Base-by-base conservation (phyloP, 2,888 invertebrate species). In the Caenorhabditis uteleia region DNA sequence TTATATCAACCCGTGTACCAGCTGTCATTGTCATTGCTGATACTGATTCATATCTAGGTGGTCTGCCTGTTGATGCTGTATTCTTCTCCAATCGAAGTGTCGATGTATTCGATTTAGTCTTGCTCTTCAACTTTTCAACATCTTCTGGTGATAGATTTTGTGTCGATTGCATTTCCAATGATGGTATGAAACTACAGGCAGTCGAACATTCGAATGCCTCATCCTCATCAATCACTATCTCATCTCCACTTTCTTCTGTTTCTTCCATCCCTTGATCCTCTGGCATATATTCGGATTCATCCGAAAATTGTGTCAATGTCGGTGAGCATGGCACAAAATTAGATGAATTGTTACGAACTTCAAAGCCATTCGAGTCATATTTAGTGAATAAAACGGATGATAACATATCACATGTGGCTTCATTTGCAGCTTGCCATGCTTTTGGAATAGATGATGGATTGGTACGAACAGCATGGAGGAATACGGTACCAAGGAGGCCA, bases 401-500 rank as follows among this genome's bases (percentile, higher is more conserved):
- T 18, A 54, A 27, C 27, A 49, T 27, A 25, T 36, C 50, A 12
- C 14, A 27, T 16, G 48, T 54, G 1, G 33, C 23, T 10, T 42
- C 36, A 16, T 51, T 40, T 5, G 26, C 25, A 25, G 27, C 21
- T 14, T 44, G 16, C 62, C 62, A 57, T 1, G 50, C 34, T 16
- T 18, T 14, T 4, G 64, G 58, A 21, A 56, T 39, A 0, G 55
- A 47, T 7, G 42, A 38, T 1, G 53, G 53, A 33, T 65, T 65
- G n/a, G 51, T 36, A 10, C 55, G 54, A 27, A 56, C 39, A 7
- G 65, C 55, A 46, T 65, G 65, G 18, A 59, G 27, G 38, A 65
- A 65, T 8, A 59, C 50, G 8, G 55, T 21, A 25, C 46, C 55
- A 1, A 65, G 55, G 18, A 59, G 43, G 6, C 48, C 55, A 3